Evolutionary conservation across 2,888 invertebrate genomes (phyloP).

Genomic region (Tiphia femorata): DNA sequence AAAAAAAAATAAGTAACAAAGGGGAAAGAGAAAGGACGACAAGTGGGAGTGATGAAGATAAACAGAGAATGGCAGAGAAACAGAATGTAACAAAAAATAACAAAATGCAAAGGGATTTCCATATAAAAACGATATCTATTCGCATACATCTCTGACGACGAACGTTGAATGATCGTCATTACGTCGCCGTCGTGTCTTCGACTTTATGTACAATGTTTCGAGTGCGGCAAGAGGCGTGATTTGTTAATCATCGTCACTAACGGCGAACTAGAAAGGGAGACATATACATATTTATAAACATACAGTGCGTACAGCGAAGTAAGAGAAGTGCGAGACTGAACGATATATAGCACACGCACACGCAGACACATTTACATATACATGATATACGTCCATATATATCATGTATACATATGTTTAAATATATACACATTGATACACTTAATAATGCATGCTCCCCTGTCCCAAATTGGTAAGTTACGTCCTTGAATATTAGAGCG

Average conservation of each 20-base stretch:
- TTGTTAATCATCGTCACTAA: too few species aligned
- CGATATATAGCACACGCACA: constrained; percentile 67
- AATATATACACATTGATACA: constrained; percentile 51
- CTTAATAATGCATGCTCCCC: constrained; percentile 55
- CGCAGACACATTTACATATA: constrained; percentile 68
- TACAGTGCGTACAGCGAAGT: constrained; percentile 19
- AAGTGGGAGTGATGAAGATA: constrained; percentile 18
- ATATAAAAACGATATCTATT: constrained; percentile 60
- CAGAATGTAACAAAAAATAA: constrained; percentile 49
- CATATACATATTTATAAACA: constrained; percentile 49
- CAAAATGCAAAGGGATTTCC: constrained; percentile 58
- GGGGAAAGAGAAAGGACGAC: constrained; percentile 16
- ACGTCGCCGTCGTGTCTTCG: constrained; percentile 19
- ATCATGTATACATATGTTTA: too few species aligned
- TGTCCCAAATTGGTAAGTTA: constrained; percentile 65
- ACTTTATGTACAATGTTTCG: too few species aligned
- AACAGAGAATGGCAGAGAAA: constrained; percentile 39
- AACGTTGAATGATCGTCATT: constrained; percentile 33
- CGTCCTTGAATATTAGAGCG: constrained; percentile 58
- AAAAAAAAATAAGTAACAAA: constrained; percentile 10
- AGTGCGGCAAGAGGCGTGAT: constrained; percentile 30
- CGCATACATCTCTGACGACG: constrained; percentile 48
- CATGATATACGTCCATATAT: too few species aligned
- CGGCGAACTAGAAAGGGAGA: constrained; percentile 1
- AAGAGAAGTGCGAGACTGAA: constrained; percentile 62